Evolutionary conservation across 1,140 invertebrate genomes (phyloP).

Genomic region (Pentalonia nigronervosa): DNA sequence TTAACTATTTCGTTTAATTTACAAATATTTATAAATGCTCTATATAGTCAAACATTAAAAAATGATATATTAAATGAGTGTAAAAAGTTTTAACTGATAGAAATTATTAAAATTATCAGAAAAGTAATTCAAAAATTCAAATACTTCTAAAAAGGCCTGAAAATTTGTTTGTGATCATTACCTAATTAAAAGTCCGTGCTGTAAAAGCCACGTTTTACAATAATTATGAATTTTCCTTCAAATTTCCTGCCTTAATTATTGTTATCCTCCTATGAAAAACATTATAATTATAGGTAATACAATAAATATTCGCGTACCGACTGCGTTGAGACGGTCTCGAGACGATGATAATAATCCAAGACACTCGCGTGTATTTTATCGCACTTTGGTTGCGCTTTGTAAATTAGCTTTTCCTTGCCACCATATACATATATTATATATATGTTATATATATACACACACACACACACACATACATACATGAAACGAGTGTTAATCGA

Average conservation of each 20-base stretch:
- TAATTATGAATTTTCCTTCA: too few species aligned
- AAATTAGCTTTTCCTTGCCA: constrained; percentile 2
- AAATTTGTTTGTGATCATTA: too few species aligned
- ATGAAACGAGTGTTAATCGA: constrained; percentile 23
- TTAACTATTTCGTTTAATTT: neutral
- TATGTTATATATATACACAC: neutral
- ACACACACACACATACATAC: neutral
- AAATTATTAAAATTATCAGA: neutral
- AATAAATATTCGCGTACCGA: neutral
- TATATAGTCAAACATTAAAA: too few species aligned
- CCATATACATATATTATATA: neutral
- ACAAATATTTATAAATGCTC: neutral
- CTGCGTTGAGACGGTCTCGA: neutral
- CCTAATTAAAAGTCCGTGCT: too few species aligned
- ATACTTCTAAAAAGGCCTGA: too few species aligned
- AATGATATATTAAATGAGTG: neutral
- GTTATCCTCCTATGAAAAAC: too few species aligned
- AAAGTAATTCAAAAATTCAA: neutral
- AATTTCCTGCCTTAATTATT: too few species aligned
- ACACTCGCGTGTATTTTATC: neutral
- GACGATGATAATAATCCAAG: neutral
- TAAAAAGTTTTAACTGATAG: neutral
- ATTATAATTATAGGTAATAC: too few species aligned
- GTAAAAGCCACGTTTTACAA: too few species aligned
- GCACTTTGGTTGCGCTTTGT: constrained; percentile 14